phyloP scores from a whole-genome alignment of 2,888 invertebrate genomes.

The Uropetala carovei region DNA sequence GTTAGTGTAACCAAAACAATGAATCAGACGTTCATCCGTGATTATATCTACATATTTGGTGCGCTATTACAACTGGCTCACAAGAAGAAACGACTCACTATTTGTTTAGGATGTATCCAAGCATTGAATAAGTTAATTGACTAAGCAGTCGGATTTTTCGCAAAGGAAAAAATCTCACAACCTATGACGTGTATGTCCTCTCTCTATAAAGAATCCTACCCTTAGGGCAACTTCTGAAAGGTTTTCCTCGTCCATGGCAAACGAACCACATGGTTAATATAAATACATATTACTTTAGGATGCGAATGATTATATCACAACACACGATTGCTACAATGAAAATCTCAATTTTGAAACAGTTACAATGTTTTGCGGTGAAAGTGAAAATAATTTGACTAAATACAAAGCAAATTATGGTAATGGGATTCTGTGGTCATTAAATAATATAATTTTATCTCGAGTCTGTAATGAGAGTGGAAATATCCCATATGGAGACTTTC shows the following conservation, averaged over 20 bases:
- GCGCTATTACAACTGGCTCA: neutral
- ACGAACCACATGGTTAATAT: neutral
- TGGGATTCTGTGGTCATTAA: no score
- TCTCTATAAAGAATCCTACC: conserved; percentile 12
- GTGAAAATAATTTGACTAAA: no score
- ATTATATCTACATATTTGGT: neutral
- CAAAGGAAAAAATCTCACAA: neutral
- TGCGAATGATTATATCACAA: neutral
- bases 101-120: neutral
- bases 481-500: no score
- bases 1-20: neutral
- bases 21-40: no score
- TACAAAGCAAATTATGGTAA: no score
- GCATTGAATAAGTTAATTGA: conserved; percentile 17
- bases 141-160: neutral
- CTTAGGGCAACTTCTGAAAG: neutral
- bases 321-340: neutral
- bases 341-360: neutral
- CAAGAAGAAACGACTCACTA: neutral
- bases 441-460: no score
- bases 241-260: neutral
- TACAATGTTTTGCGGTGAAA: no score
- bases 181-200: neutral
- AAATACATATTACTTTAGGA: neutral
- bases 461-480: no score